These are phyloP conservation scores for Henricia sp. DNA, from an alignment of 53 echinoderm and acorn worm species.

Conservation along the genomic window DNA sequence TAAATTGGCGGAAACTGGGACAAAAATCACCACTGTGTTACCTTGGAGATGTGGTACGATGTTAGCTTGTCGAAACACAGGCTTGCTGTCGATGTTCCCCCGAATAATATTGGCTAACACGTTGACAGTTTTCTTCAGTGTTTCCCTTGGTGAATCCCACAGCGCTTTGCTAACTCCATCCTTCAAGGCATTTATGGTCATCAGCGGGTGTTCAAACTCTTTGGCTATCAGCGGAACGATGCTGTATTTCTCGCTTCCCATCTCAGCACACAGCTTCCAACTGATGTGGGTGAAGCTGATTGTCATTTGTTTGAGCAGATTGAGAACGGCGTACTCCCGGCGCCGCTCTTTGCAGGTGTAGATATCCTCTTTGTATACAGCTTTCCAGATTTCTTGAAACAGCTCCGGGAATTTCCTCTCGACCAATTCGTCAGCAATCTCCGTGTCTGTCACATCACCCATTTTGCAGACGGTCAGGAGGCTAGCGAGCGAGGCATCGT, in stretches of 20 bases:
- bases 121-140: constrained; percentile 63
- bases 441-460: constrained; percentile 57
- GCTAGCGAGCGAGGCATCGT: neutral
- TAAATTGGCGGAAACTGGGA: too few relatives aligned
- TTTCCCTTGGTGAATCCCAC: constrained; percentile 70
- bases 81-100: constrained; percentile 61
- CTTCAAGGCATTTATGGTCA: constrained; percentile 33
- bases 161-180: constrained; percentile 47
- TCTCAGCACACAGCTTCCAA: constrained; percentile 34
- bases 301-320: constrained; percentile 60
- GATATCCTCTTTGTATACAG: constrained; percentile 28
- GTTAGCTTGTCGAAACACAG: constrained; percentile 48
- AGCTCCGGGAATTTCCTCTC: constrained; percentile 59
- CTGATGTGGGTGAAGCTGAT: constrained; percentile 59
- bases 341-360: constrained; percentile 17
- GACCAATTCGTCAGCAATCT: constrained; percentile 57
- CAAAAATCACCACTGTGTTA: too few relatives aligned
- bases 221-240: constrained; percentile 43
- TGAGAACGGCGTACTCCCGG: constrained; percentile 46
- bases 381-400: constrained; percentile 74
- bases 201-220: constrained; percentile 42
- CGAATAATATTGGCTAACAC: constrained; percentile 62
- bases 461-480: constrained; percentile 63
- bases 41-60: constrained; percentile 34
- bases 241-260: constrained; percentile 45